Base-by-base conservation (phyloP, 1,140 invertebrate genomes). In the Papilio xuthus region DNA sequence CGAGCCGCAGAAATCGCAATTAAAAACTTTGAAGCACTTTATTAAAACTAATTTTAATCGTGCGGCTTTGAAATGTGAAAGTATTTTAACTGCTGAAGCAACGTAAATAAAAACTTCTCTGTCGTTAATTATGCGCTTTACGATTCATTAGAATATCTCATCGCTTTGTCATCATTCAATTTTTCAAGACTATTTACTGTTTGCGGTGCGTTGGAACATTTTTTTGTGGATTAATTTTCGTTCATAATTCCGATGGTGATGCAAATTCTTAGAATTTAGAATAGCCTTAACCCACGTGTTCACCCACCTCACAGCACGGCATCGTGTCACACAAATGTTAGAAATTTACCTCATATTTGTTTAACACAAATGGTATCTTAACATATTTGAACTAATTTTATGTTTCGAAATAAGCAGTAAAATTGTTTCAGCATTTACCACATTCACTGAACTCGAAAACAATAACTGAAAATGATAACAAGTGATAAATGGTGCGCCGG, bases 11-110 rank as follows among this genome's bases (percentile, higher is more conserved):
- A 67, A 67, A 28, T 67, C 60, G 60, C 26, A 67, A 41, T 42
- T 71, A 37, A n/a, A 71, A 71, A 71, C 69, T 71, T 41, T 71
- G 41, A 71, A 71, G 69, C 32, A 42, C 69, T 71, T 71, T 42
- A 71, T 71, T 42, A 71, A 71, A 71, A 71, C 69, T 71, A 71
- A 71, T 71, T 71, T 71, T 42, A 71, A 71, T 37, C 69, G 69
- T 71, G 69, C 69, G 69, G 69, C 69, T 71, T 71, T 71, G 32
- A 71, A 71, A n/a, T 42, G 41, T 37, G 18, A 42, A 71, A 71
- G 69, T 71, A 71, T 71, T 67, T 67, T 67, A 28, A 67, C 60
- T 67, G 60, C 32, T 67, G 26, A 26, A 67, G 26, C 26, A 67
- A 67, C 60, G 60, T 67, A 67, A 67, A 67, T 67, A 67, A 67